Base-by-base conservation (phyloP, 2,113 vertebrate species). In the Cochlearius cochlearius region DNA sequence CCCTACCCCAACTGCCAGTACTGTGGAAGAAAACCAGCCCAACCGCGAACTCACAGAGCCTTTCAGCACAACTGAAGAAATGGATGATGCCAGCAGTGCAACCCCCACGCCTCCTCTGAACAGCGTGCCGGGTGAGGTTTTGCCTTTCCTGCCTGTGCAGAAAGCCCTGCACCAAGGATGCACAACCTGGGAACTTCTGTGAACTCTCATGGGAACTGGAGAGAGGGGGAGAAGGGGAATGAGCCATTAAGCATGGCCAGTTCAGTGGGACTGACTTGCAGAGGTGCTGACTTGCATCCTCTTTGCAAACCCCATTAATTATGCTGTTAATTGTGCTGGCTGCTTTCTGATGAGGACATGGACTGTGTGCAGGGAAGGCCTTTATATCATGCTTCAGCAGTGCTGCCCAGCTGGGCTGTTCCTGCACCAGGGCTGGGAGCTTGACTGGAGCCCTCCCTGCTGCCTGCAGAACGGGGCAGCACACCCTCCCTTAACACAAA, bases 111-210 rank as follows among this genome's bases (percentile, higher is more conserved):
- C 23, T 63, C 62, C 49, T 41, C 59, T 63, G 27, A 91, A 17
- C 67, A 79, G 71, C 23, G 66, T 34, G 49, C 67, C 17, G 0
- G 97, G 97, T 97, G 87, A 97, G 96, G 32, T 78, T 94, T 83
- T 86, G 30, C 52, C 34, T 88, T 94, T 79, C 23, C 19, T 85
- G 36, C 25, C 39, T 56, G 10, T 63, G 49, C 49, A 60, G 36
- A 47, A 75, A 43, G 66, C 52, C 49, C 49, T 91, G 78, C 38
- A 45, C 63, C 15, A 39, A 64, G 41, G 49, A 59, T 49, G 45
- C 36, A 41, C 45, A 89, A 21, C 45, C 34, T 49, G 39, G 84
- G 52, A 71, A 45, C 6, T 23, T 41, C 36, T 64, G 49, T 64
- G 62, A 64, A 56, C 58, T 83, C 39, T 49, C 22, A 30, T 18